These are phyloP conservation scores for Desmophyllum pertusum DNA, from an alignment of 92 coral and sea anemone genomes.

Conservation along the genomic window DNA sequence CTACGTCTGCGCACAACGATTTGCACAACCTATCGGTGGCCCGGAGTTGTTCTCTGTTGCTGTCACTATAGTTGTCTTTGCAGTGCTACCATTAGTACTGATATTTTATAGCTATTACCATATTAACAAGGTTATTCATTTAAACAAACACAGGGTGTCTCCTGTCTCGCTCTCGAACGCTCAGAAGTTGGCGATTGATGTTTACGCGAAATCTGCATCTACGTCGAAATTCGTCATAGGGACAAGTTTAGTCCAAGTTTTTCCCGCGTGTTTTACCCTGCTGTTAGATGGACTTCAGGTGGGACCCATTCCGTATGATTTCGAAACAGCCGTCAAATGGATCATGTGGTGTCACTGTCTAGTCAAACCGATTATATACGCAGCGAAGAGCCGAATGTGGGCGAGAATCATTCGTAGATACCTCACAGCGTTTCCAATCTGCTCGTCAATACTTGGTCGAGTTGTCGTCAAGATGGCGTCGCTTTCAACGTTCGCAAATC, in stretches of 20 bases:
- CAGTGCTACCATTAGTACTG: conserved; percentile 54
- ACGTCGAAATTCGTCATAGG: conserved; percentile 70
- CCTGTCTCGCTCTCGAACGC: conserved; percentile 71
- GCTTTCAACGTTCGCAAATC: neutral
- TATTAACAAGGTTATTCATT: conserved; percentile 52
- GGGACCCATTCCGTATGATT: conserved; percentile 39
- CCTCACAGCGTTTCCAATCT: neutral
- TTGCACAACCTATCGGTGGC: conserved; percentile 46
- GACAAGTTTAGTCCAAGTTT: conserved; percentile 76
- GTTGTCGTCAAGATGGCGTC: neutral
- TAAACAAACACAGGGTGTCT: conserved; percentile 46
- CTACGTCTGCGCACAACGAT: conserved; percentile 67
- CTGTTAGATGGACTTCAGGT: conserved; percentile 72
- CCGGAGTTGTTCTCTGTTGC: conserved; percentile 35
- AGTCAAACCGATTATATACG: conserved; percentile 76
- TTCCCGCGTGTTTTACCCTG: conserved; percentile 83
- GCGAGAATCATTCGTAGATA: conserved; percentile 17
- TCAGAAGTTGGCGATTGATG: conserved; percentile 61
- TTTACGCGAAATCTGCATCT: conserved; percentile 73
- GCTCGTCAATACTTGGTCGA: conserved; percentile 1
- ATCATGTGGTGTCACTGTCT: conserved; percentile 89
- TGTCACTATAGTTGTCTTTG: conserved; percentile 23
- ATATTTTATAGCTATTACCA: conserved; percentile 67
- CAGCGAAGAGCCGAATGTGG: conserved; percentile 36
- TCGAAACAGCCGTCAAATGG: conserved; percentile 68